Percentiles rank a stretch among this genome's conserved stretches.
Evolutionary conservation across 2,888 invertebrate genomes (phyloP).

Genomic region (Prenolepis imparis): DNA sequence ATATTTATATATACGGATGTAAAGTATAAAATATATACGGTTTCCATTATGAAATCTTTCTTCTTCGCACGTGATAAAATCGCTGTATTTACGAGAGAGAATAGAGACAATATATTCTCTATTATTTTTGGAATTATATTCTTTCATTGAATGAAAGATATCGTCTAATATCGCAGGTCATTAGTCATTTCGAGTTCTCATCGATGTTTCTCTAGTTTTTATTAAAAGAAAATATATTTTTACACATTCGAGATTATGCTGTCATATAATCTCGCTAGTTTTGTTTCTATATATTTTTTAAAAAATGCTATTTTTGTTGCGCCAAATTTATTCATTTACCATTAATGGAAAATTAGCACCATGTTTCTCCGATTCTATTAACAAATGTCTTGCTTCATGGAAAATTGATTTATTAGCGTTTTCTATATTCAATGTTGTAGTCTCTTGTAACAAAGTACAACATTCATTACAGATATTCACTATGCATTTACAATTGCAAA

Average conservation of each 20-base stretch:
- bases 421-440: neutral
- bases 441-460: conserved; percentile 1
- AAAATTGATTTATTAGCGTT: conserved; percentile 13
- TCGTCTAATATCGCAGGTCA: conserved; percentile 7
- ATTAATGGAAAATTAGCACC: conserved; percentile 29
- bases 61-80: conserved; percentile 24
- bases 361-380: neutral
- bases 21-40: conserved; percentile 68
- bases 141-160: conserved; percentile 6
- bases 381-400: neutral
- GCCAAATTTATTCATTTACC: conserved; percentile 53
- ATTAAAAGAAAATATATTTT: neutral
- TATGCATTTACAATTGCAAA: neutral
- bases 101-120: conserved; percentile 14
- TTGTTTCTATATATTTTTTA: neutral
- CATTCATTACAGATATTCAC: neutral
- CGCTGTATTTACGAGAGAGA: conserved; percentile 51
- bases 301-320: conserved; percentile 53
- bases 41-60: conserved; percentile 52
- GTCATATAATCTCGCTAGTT: neutral
- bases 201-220: neutral
- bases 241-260: neutral
- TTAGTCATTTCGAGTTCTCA: neutral
- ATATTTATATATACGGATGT: conserved; percentile 36
- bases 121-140: conserved; percentile 2